phyloP scores from a whole-genome alignment of 2,797 vertebrate genomes.

The Xiphorhynchus erythropygius region DNA sequence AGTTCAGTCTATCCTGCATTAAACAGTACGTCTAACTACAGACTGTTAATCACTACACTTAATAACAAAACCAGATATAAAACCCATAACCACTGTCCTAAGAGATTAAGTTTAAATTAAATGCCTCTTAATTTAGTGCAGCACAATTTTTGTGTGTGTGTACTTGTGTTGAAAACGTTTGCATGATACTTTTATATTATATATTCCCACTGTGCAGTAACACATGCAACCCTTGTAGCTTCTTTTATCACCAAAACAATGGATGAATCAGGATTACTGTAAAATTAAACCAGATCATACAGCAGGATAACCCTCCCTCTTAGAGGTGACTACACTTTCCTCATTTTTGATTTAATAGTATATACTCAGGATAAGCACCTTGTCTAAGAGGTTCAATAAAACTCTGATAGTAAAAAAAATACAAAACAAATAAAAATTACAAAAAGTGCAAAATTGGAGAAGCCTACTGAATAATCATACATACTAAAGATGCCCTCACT shows the following conservation, averaged over 20 bases:
- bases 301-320: neutral
- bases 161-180: neutral
- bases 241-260: neutral
- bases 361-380: neutral
- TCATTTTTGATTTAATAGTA: neutral
- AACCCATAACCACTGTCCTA: neutral
- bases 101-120: conserved; percentile 26
- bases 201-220: neutral
- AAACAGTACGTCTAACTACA: neutral
- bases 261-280: neutral
- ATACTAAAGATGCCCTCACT: neutral
- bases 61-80: conserved; percentile 28
- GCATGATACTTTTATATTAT: neutral
- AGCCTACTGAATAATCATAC: neutral
- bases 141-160: neutral
- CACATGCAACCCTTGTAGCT: neutral
- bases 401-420: neutral
- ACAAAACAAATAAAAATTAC: neutral
- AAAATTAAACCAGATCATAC: conserved; percentile 14
- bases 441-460: neutral
- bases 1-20: conserved; percentile 10
- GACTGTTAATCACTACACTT: neutral
- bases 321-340: neutral
- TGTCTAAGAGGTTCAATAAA: neutral
- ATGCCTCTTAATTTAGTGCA: neutral